phyloP scores from a whole-genome alignment of 2,113 vertebrate genomes.

The Bos javanicus region DNA sequence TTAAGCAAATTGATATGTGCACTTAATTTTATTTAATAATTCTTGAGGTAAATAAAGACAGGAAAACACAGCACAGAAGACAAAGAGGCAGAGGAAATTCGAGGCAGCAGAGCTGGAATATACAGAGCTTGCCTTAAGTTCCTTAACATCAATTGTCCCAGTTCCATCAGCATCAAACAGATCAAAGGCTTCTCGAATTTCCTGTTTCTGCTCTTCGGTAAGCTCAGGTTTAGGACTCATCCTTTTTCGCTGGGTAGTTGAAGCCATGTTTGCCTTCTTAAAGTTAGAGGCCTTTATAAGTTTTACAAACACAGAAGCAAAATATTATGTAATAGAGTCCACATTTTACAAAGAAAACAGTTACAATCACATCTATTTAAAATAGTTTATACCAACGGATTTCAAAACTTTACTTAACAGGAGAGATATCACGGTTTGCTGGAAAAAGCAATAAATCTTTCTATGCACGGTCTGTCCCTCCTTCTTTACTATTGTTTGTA shows the following conservation, averaged over 20 bases:
- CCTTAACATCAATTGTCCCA: constrained; percentile 91
- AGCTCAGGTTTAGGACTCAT: constrained; percentile 86
- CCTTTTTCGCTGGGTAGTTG: constrained; percentile 86
- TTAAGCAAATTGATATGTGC: not conserved
- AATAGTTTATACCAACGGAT: not conserved
- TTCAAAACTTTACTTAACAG: constrained; percentile 9
- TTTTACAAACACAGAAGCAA: constrained; percentile 36
- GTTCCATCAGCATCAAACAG: constrained; percentile 91
- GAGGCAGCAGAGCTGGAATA: not conserved
- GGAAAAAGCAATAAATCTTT: not conserved
- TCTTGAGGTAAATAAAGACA: not conserved
- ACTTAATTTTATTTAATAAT: not conserved
- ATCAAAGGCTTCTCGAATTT: constrained; percentile 94
- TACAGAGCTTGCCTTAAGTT: constrained; percentile 80
- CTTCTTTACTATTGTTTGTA: not conserved
- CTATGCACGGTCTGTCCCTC: not conserved
- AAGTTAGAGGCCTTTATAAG: constrained; percentile 66
- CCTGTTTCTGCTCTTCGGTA: constrained; percentile 91
- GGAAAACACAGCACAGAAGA: not conserved
- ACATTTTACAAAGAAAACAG: not conserved
- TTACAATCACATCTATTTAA: not conserved
- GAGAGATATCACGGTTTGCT: not conserved
- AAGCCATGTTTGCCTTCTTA: constrained; percentile 85
- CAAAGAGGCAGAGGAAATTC: not conserved
- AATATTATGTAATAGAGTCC: not conserved